Conservation (phyloP, 1,140 invertebrate genomes). For the Pseudomyrmex cubaensis region DNA sequence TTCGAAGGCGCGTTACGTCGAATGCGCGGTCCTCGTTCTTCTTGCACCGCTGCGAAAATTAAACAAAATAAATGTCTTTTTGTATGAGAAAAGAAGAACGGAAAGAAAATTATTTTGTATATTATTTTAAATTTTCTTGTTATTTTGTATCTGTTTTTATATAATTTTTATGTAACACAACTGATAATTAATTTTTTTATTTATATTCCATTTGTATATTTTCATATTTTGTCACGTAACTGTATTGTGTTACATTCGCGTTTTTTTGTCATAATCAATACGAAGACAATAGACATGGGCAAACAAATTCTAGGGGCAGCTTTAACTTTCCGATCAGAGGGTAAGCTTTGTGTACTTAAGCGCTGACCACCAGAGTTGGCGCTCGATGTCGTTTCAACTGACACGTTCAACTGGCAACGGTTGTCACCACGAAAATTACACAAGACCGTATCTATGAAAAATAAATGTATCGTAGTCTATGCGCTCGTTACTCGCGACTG, state of each 20-base stretch:
- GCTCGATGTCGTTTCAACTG: slow-evolving; percentile 63
- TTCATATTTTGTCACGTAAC: slow-evolving; percentile 1
- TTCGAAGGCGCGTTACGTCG: slow-evolving; percentile 78
- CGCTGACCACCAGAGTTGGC: slow-evolving; percentile 52
- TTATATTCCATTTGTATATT: background rate
- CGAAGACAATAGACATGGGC: background rate
- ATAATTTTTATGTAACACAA: too few species aligned
- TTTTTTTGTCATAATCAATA: slow-evolving; percentile 19
- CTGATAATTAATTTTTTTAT: too few species aligned
- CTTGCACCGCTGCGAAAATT: slow-evolving; percentile 88
- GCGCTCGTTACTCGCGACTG: too few species aligned
- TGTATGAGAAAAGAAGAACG: background rate
- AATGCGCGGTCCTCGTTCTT: slow-evolving; percentile 91
- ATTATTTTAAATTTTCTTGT: too few species aligned
- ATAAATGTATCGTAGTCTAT: background rate
- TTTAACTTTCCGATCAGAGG: slow-evolving; percentile 44
- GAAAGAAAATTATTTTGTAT: background rate
- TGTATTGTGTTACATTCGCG: background rate
- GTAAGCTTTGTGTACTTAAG: slow-evolving; percentile 61
- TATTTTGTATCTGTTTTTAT: too few species aligned
- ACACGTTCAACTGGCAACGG: slow-evolving; percentile 34
- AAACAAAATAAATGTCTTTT: background rate
- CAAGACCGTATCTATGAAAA: slow-evolving; percentile 21
- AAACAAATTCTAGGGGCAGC: slow-evolving; percentile 6
- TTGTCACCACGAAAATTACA: slow-evolving; percentile 43